Percentiles rank a stretch among this genome's conserved stretches.
Conservation (phyloP, 2,797 vertebrate genomes). For the Melanotaenia trifasciata region DNA sequence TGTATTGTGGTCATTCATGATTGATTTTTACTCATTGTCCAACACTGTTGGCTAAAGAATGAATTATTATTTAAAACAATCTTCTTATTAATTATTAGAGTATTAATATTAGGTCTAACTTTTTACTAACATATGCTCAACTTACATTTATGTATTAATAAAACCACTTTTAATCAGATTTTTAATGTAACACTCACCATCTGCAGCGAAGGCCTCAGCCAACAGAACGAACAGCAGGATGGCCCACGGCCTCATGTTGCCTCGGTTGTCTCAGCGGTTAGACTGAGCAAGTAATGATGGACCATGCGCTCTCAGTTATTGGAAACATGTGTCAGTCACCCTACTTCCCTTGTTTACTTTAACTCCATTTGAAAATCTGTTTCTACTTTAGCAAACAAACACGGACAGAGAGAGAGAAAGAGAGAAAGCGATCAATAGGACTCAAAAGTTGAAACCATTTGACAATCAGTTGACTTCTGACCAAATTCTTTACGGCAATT, state of each 20-base stretch:
- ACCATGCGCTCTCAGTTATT: constrained; percentile 67
- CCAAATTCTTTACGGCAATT: neutral
- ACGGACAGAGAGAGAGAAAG: constrained; percentile 13
- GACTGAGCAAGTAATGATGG: constrained; percentile 48
- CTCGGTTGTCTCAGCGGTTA: constrained; percentile 44
- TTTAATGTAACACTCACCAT: constrained; percentile 71
- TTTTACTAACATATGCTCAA: neutral
- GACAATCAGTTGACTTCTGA: constrained; percentile 14
- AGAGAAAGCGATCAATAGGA: constrained; percentile 30
- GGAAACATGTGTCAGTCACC: constrained; percentile 77
- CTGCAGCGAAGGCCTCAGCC: constrained; percentile 42
- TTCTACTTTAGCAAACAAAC: constrained; percentile 41
- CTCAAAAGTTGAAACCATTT: constrained; percentile 12
- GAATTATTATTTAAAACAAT: neutral
- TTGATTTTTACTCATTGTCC: neutral
- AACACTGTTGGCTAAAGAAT: neutral
- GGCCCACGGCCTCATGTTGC: constrained; percentile 69
- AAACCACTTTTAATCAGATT: neutral
- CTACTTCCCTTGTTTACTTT: constrained; percentile 70
- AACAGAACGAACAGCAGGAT: constrained; percentile 70
- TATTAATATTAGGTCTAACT: neutral
- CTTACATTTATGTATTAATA: neutral
- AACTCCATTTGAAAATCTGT: constrained; percentile 53
- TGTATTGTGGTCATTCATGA: neutral
- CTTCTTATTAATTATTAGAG: neutral